Base-by-base conservation (phyloP, 2,113 vertebrate species). In the Rhinoptilus africanus region DNA sequence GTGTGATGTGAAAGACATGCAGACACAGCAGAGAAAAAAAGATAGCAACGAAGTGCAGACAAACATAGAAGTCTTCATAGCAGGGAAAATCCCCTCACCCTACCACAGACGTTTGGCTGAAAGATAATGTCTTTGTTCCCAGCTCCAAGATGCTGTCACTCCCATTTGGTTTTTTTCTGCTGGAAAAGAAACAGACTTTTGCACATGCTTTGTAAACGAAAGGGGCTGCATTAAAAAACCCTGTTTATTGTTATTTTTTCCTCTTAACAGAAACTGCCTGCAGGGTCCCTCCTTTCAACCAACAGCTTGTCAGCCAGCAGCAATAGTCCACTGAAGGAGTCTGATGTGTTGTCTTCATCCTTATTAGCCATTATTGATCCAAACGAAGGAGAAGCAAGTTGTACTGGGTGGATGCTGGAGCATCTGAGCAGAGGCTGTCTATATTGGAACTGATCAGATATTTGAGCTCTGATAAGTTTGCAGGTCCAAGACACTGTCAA, bases 71-170 rank as follows among this genome's bases (percentile, higher is more conserved):
- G 9, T 75, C 60, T 56, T 75, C 86, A 68, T 8, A 51, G 92
- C 66, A 88, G 82, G 57, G 85, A 85, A 93, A 92, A 62, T 75
- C 81, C 81, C 93, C 69, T 53, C 74, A 57, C 35, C 34, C 78
- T 48, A 66, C 35, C 19, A 48, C 73, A 92, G 39, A 51, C 22
- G 93, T 93, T n/a, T 94, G 90, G 88, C 89, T 93, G 87, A 66
- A 64, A 45, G 77, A 82, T 14, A 62, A 68, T 34, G 53, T 60
- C 78, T 95, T 95, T 96, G 87, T 88, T 96, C 89, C 73, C 57
- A 66, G 85, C 57, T 94, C 93, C 96, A 89, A 89, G 74, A 91
- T 73, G 66, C 85, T 82, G 86, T 85, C 93, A 85, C 21, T 89
- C 47, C 60, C 39, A 6, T 69, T 92, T 88, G 27, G 82, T 85